Evolutionary conservation across 2,113 vertebrate genomes (phyloP).

Genomic region (Salvator merianae): DNA sequence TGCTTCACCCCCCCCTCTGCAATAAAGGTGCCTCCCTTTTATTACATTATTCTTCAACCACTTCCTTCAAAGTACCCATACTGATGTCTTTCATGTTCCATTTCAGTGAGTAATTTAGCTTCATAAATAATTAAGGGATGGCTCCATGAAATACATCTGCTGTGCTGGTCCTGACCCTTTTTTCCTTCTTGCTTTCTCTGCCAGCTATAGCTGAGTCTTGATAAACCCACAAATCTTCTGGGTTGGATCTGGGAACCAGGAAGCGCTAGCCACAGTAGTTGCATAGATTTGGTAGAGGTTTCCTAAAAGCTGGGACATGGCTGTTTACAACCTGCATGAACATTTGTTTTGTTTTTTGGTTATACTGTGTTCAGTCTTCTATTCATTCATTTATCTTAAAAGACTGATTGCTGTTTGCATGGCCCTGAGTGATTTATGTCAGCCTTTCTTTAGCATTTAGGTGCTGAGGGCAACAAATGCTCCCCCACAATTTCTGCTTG

Average conservation of each 20-base stretch:
- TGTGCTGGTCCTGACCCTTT: background rate
- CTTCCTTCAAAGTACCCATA: background rate
- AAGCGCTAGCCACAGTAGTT: background rate
- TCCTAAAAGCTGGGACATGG: background rate
- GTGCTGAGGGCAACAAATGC: background rate
- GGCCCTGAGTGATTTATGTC: constrained; percentile 12
- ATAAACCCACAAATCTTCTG: background rate
- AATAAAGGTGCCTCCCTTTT: background rate
- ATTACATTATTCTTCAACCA: background rate
- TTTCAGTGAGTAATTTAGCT: background rate
- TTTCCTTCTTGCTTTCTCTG: background rate
- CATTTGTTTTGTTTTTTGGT: background rate
- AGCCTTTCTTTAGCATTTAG: background rate
- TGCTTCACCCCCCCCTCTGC: background rate
- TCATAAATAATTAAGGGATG: background rate
- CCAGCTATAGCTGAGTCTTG: no score
- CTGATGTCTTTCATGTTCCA: background rate
- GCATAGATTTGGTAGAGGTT: background rate
- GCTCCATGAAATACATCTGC: background rate
- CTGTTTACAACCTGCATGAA: no score
- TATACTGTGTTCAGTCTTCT: background rate
- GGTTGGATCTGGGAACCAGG: background rate
- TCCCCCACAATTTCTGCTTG: background rate
- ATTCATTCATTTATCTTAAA: background rate
- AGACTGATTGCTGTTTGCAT: constrained; percentile 10